Evolutionary conservation across 2,113 vertebrate genomes (phyloP).

Genomic region (Micromys minutus): DNA sequence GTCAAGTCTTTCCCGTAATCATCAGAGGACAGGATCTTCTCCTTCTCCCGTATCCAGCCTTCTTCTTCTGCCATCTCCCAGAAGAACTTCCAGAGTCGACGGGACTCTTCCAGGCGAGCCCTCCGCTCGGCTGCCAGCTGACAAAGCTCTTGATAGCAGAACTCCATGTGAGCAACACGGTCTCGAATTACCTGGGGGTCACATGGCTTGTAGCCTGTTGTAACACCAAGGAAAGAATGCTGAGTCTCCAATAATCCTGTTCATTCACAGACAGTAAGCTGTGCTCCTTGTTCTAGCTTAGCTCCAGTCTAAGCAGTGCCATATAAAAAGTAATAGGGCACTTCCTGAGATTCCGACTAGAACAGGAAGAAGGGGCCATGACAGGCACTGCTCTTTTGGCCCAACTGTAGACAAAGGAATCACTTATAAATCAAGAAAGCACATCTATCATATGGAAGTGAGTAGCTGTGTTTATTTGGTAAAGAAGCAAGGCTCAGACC

Average conservation of each 20-base stretch:
- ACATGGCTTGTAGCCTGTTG: conserved; percentile 95
- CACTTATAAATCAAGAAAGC: conserved; percentile 32
- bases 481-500: not conserved
- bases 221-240: not conserved
- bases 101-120: conserved; percentile 93
- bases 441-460: not conserved
- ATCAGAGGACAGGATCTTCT: conserved; percentile 94
- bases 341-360: not conserved
- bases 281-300: not conserved
- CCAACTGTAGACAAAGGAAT: not conserved
- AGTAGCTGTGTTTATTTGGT: not conserved
- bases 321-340: not conserved
- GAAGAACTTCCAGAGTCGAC: conserved; percentile 98
- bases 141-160: conserved; percentile 96
- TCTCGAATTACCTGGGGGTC: conserved; percentile 96
- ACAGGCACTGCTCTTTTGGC: not conserved
- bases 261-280: not conserved
- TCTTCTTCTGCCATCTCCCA: conserved; percentile 99
- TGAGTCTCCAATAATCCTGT: fast-evolving
- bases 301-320: not conserved
- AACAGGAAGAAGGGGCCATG: not conserved
- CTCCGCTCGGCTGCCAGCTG: conserved; percentile 94
- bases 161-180: conserved; percentile 96
- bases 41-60: conserved; percentile 97
- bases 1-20: conserved; percentile 95